phyloP scores from a whole-genome alignment of 30 jellyfish, hydroid and myxozoan genomes.

The Morbakka virulenta region DNA sequence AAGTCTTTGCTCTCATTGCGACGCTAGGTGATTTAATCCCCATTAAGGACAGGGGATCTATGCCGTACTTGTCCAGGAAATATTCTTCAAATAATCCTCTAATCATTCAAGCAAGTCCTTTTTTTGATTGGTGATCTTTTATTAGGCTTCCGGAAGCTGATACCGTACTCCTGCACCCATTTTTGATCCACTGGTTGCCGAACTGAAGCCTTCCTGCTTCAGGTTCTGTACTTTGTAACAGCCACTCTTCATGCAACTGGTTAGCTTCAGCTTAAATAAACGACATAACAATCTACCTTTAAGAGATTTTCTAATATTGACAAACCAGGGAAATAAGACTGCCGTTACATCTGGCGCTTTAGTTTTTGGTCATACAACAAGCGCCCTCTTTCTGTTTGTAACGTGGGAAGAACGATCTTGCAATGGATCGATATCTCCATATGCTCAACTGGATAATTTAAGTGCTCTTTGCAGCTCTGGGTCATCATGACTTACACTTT shows the following conservation, averaged over 20 bases:
- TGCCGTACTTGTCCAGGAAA: constrained; percentile 52
- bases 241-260: constrained; percentile 59
- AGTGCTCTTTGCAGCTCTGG: constrained; percentile 64
- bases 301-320: constrained; percentile 47
- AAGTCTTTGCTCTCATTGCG: constrained; percentile 43
- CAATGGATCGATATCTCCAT: neutral
- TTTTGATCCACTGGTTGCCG: constrained; percentile 47
- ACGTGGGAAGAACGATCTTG: constrained; percentile 25
- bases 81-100: constrained; percentile 39
- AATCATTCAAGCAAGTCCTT: constrained; percentile 38
- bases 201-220: constrained; percentile 7
- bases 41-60: constrained; percentile 79
- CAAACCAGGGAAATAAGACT: constrained; percentile 33
- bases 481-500: constrained; percentile 37
- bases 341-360: constrained; percentile 49
- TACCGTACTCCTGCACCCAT: constrained; percentile 58
- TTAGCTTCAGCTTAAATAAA: constrained; percentile 37
- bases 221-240: constrained; percentile 31
- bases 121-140: constrained; percentile 57
- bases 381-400: constrained; percentile 14
- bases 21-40: constrained; percentile 68
- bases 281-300: constrained; percentile 49
- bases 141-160: constrained; percentile 64
- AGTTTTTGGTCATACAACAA: constrained; percentile 16
- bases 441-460: constrained; percentile 54